phyloP scores from a whole-genome alignment of 2,113 vertebrate species.

The Oenanthe melanoleuca region DNA sequence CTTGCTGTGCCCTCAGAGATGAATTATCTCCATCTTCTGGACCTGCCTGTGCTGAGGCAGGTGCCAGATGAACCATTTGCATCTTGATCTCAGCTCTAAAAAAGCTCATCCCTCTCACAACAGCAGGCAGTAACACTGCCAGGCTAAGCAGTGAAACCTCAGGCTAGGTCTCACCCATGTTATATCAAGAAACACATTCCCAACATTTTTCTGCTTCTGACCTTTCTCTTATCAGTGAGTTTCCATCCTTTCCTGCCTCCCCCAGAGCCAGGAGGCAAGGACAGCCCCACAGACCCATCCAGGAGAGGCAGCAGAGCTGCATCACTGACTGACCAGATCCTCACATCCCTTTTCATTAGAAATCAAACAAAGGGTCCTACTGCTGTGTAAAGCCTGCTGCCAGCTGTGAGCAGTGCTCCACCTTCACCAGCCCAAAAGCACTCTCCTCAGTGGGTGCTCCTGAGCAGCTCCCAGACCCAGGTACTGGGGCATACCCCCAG shows the following conservation, averaged over 20 bases:
- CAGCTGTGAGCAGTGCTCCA: neutral
- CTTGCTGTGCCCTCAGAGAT: neutral
- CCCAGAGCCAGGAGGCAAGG: neutral
- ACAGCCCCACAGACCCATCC: neutral
- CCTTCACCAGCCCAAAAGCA: neutral
- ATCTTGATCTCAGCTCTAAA: neutral
- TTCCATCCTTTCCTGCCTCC: neutral
- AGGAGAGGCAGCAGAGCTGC: neutral
- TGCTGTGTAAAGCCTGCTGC: neutral
- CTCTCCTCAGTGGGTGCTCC: fast-evolving
- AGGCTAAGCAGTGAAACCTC: neutral
- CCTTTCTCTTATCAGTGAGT: slow-evolving; percentile 41
- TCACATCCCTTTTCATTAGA: neutral
- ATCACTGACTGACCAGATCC: neutral
- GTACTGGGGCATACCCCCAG: neutral
- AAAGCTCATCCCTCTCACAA: neutral
- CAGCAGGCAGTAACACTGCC: neutral
- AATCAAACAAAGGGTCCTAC: neutral
- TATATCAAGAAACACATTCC: slow-evolving; percentile 62
- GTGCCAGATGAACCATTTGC: neutral
- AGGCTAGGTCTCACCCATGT: neutral
- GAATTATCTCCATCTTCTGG: neutral
- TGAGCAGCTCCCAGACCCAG: neutral
- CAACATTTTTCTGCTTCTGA: slow-evolving; percentile 61
- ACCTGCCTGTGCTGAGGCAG: neutral